Conservation (phyloP, 2,113 vertebrate genomes). For the Sinocyclocheilus anophthalmus region DNA sequence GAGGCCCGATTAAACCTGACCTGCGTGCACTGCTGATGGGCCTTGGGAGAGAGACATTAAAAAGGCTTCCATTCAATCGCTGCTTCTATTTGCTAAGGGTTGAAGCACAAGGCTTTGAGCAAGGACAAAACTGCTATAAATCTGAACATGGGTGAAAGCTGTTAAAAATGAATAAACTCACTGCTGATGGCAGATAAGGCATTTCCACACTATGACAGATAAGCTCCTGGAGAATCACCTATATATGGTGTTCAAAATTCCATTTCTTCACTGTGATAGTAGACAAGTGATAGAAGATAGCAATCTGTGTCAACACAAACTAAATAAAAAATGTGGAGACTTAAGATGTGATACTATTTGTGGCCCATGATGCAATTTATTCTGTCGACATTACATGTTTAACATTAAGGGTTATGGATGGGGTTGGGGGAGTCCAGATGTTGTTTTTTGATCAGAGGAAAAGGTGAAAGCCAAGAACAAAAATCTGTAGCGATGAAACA, state of each 20-base stretch:
- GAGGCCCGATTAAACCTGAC: conserved; percentile 51
- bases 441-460: conserved; percentile 59
- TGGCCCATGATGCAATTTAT: conserved; percentile 79
- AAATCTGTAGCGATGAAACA: too few relatives aligned
- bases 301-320: conserved; percentile 84
- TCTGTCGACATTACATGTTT: conserved; percentile 78
- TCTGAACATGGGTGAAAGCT: conserved; percentile 67
- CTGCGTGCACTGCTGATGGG: conserved; percentile 34
- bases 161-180: conserved; percentile 80
- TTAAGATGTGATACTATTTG: conserved; percentile 77
- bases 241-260: conserved; percentile 71
- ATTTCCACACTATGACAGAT: conserved; percentile 79
- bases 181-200: conserved; percentile 80
- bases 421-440: conserved; percentile 34
- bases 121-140: conserved; percentile 69
- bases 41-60: conserved; percentile 48
- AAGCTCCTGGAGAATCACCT: conserved; percentile 74
- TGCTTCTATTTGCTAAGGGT: conserved; percentile 48
- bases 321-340: conserved; percentile 80
- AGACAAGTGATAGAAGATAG: conserved; percentile 80
- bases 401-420: conserved; percentile 68
- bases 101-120: conserved; percentile 55
- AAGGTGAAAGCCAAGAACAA: conserved; percentile 51
- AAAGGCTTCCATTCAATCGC: conserved; percentile 45
- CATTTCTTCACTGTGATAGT: conserved; percentile 79